Evolutionary conservation across 2,888 invertebrate genomes (phyloP).

Genomic region (Mesorhabditis sp.): DNA sequence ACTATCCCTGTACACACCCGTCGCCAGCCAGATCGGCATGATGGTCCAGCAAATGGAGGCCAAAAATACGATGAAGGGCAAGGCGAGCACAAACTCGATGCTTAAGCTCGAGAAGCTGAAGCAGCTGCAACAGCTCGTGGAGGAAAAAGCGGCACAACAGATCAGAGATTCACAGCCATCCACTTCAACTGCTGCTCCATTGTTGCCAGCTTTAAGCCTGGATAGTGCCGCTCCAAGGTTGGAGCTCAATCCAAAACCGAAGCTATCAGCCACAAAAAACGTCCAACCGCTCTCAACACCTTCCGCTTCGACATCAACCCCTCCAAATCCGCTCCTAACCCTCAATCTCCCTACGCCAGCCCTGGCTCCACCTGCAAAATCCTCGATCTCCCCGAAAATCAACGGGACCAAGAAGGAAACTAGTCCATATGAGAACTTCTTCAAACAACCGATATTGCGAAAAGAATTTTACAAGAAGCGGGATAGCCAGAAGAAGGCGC

Average conservation of each 20-base stretch:
- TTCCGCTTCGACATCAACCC: not conserved
- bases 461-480: not conserved
- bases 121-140: not conserved
- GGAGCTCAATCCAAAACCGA: not conserved
- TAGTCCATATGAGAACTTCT: not conserved
- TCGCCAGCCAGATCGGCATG: not conserved
- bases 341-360: no score
- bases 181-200: no score
- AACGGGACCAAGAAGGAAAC: not conserved
- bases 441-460: not conserved
- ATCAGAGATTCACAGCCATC: not conserved
- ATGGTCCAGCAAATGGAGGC: not conserved
- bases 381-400: not conserved
- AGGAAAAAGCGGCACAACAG: slow-evolving; percentile 10
- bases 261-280: not conserved
- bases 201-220: no score
- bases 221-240: no score
- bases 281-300: not conserved
- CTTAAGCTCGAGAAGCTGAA: no score
- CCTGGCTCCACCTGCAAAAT: not conserved
- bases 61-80: no score
- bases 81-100: no score
- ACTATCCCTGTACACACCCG: not conserved
- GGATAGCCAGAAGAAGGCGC: not conserved
- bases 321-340: not conserved